A percentile compares a stretch with the other conserved stretches of the same genome.
These are phyloP conservation scores for Blastobasis adustella DNA, from an alignment of 2,888 invertebrate species.

Conservation along the genomic window DNA sequence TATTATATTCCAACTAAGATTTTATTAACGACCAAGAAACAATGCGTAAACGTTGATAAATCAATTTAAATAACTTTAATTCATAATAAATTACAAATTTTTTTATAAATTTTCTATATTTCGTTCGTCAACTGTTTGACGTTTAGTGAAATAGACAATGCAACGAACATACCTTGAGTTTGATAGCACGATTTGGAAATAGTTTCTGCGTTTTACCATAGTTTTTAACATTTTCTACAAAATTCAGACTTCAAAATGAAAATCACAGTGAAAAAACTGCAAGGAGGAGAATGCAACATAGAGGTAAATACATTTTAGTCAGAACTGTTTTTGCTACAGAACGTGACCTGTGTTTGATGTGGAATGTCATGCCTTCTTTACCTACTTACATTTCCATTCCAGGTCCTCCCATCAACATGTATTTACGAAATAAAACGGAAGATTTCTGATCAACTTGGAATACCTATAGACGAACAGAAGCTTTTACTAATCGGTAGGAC, in stretches of 20 bases:
- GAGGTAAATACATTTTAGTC: constrained; percentile 65
- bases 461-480: constrained; percentile 81
- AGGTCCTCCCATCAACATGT: constrained; percentile 74
- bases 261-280: constrained; percentile 81
- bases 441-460: constrained; percentile 77
- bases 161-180: no score
- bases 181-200: no score
- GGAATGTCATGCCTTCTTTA: no score
- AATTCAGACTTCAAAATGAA: constrained; percentile 70
- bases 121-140: not conserved
- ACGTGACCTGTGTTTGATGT: not conserved
- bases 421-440: constrained; percentile 81
- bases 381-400: constrained; percentile 10
- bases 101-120: no score
- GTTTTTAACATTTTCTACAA: not conserved
- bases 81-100: no score
- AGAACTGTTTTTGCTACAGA: not conserved
- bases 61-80: no score
- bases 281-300: constrained; percentile 80
- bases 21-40: no score
- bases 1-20: no score
- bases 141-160: no score
- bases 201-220: not conserved
- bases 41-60: no score
- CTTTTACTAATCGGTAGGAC: constrained; percentile 82